Evolutionary conservation across 2,888 invertebrate genomes (phyloP).

Genomic region (Drosophila infuscata): DNA sequence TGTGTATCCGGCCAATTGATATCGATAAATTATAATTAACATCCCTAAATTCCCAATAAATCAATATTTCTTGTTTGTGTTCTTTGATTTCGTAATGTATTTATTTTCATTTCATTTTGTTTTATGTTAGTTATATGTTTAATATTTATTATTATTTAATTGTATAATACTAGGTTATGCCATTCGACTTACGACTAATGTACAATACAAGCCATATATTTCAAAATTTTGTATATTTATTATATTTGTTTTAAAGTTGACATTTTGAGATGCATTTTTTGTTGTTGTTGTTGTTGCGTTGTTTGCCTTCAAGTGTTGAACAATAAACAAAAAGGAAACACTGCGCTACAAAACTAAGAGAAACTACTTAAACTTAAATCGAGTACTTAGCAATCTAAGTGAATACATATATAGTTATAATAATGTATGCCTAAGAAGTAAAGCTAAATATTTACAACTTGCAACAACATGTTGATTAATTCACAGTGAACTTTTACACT

Average conservation of each 20-base stretch:
- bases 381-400: slow-evolving; percentile 32
- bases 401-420: slow-evolving; percentile 11
- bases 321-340: slow-evolving; percentile 61
- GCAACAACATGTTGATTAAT: slow-evolving; percentile 41
- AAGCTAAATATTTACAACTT: slow-evolving; percentile 70
- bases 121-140: slow-evolving; percentile 55
- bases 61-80: neutral
- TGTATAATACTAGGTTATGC: slow-evolving; percentile 75
- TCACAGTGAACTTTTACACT: slow-evolving; percentile 36
- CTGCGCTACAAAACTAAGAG: slow-evolving; percentile 61
- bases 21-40: slow-evolving; percentile 56
- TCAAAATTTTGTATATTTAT: slow-evolving; percentile 37
- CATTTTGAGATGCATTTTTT: slow-evolving; percentile 60
- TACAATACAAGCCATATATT: slow-evolving; percentile 65
- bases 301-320: slow-evolving; percentile 46
- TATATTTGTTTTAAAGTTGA: slow-evolving; percentile 43
- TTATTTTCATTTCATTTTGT: slow-evolving; percentile 65
- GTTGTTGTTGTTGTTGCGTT: neutral
- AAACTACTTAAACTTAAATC: slow-evolving; percentile 49
- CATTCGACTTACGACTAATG: slow-evolving; percentile 64
- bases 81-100: slow-evolving; percentile 70
- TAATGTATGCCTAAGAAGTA: slow-evolving; percentile 52
- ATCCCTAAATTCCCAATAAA: slow-evolving; percentile 7
- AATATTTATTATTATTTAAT: slow-evolving; percentile 55
- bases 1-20: slow-evolving; percentile 58